Evolutionary conservation across 2,113 vertebrate genomes (phyloP), one percentile per base, ranked within the genome.

Genomic region (Callorhinus ursinus): DNA sequence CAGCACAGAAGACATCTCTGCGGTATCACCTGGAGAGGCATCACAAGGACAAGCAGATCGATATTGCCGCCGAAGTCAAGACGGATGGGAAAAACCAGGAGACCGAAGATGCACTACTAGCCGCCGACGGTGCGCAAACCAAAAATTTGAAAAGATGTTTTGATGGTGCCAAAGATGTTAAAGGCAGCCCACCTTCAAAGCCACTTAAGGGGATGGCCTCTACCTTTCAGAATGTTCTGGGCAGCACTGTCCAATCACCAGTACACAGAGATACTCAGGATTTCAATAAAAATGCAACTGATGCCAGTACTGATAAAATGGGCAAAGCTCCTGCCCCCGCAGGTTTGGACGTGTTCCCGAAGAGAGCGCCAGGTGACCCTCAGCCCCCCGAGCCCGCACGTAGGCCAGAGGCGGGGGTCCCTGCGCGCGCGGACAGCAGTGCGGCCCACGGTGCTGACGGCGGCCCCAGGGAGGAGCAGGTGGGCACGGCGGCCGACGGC

Each of bases 1-100:
- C 99, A 14, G 99, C 99, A 51, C 99, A 99, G 99, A 99, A 99
- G 97, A 99, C 99, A 0, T 99, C 99, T 2, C 98, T 99, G 94
- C 99, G 99, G 65, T 99, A 99, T 90, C 99, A 99, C 95, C 97
- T 99, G 98, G 99, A 99, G 96, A 99, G 99, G 63, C 99, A 99
- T 36, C 99, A 99, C 99, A 99, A 99, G 97, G 99, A 99, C 96
- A 99, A 99, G 93, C 99, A 99, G 26, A 97, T 97, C 0, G 99
- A 99, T 0, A 24, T 16, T 0, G 42, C 98, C 8, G 74, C 98
- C 0, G 98, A 98, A 0, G 88, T 72, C 94, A 99, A 97, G 97
- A 96, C 31, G 0, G 98, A 99, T 15, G 94, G 96, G 61, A 99
- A 98, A 81, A 63, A 36, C 90, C 98, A 97, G 98, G 98, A 98